Conservation (phyloP, 2,888 invertebrate genomes). For the Scelioninae gen. 1 region DNA sequence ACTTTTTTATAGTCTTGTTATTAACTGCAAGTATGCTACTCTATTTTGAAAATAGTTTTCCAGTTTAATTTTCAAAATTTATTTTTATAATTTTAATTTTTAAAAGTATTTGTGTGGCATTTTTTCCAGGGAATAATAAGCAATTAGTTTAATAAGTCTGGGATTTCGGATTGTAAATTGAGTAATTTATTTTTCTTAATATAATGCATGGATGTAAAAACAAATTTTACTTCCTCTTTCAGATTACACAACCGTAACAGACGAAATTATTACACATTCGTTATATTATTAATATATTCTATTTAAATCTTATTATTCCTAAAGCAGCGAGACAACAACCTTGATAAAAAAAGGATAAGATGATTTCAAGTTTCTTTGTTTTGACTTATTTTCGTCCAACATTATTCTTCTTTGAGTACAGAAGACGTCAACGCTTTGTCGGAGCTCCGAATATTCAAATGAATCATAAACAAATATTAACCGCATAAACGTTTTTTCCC, state of each 20-base stretch:
- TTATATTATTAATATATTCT: conserved; percentile 5
- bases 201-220: too few relatives aligned
- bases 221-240: neutral
- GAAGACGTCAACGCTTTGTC: conserved; percentile 30
- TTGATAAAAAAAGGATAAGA: neutral
- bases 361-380: neutral
- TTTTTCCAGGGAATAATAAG: too few relatives aligned
- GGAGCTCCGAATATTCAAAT: conserved; percentile 1
- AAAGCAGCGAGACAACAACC: conserved; percentile 7
- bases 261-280: neutral
- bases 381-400: conserved; percentile 9
- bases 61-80: too few relatives aligned
- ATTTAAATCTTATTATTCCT: neutral
- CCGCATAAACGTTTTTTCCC: conserved; percentile 6
- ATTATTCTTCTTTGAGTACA: neutral
- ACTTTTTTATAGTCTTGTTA: too few relatives aligned
- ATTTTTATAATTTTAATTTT: too few relatives aligned
- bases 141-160: too few relatives aligned
- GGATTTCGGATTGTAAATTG: too few relatives aligned
- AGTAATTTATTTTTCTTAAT: too few relatives aligned
- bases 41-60: too few relatives aligned
- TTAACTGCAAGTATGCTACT: too few relatives aligned
- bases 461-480: conserved; percentile 36
- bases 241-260: neutral
- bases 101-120: too few relatives aligned